Percentiles rank a stretch among this genome's conserved stretches.
These are phyloP conservation scores for Bruchidius siliquastri DNA, from an alignment of 2,888 invertebrate genomes.

Conservation along the genomic window DNA sequence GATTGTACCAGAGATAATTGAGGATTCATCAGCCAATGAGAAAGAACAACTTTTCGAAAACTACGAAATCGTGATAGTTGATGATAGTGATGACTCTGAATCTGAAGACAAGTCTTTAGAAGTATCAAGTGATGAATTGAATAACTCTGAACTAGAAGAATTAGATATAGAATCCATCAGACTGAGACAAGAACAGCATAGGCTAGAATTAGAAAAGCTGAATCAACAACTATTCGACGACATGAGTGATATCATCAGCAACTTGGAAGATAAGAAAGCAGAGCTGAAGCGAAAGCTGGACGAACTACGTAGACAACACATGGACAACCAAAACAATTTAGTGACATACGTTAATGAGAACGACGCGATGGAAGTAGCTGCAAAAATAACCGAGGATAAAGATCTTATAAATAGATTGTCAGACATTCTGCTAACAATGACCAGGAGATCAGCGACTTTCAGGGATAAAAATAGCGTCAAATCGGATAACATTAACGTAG, in stretches of 20 bases:
- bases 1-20: slow-evolving; percentile 18
- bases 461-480: slow-evolving; percentile 43
- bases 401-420: slow-evolving; percentile 42
- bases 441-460: slow-evolving; percentile 41
- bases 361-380: slow-evolving; percentile 40
- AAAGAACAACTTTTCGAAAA: slow-evolving; percentile 24
- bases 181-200: slow-evolving; percentile 35
- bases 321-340: slow-evolving; percentile 37
- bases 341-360: slow-evolving; percentile 40
- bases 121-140: slow-evolving; percentile 31
- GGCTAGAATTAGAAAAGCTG: slow-evolving; percentile 35
- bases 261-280: slow-evolving; percentile 41
- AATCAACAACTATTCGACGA: slow-evolving; percentile 38
- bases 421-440: slow-evolving; percentile 43
- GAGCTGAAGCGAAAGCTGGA: slow-evolving; percentile 41
- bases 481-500: slow-evolving; percentile 41
- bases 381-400: slow-evolving; percentile 38
- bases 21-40: slow-evolving; percentile 8
- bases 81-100: slow-evolving; percentile 16
- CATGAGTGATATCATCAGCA: slow-evolving; percentile 42
- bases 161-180: slow-evolving; percentile 33
- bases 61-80: slow-evolving; percentile 18
- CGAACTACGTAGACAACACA: slow-evolving; percentile 39
- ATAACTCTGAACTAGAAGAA: slow-evolving; percentile 34
- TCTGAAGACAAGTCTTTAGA: slow-evolving; percentile 26